Conservation (phyloP, 2,888 invertebrate species). For the Harpalus rubripes region DNA sequence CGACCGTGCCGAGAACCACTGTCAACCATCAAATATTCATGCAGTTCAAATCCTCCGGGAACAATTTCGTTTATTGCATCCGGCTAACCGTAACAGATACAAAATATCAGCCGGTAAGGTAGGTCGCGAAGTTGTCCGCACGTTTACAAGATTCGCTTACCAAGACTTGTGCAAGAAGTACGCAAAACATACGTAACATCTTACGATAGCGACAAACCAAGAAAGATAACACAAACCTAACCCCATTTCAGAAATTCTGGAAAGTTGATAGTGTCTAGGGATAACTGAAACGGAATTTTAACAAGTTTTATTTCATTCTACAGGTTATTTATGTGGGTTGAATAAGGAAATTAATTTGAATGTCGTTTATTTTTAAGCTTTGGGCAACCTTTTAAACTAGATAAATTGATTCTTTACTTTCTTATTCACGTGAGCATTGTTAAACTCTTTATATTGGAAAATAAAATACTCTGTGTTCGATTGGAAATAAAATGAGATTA, state of each 20-base stretch:
- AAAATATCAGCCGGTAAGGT: conserved; percentile 59
- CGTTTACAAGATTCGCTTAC: conserved; percentile 49
- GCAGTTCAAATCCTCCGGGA: conserved; percentile 57
- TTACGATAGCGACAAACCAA: not conserved
- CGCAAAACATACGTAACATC: conserved; percentile 4
- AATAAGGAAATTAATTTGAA: conserved; percentile 46
- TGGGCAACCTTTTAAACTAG: not conserved
- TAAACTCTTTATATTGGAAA: conserved; percentile 5
- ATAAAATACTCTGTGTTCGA: conserved; percentile 8
- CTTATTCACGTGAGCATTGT: conserved; percentile 21
- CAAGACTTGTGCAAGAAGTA: conserved; percentile 18
- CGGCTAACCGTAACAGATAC: conserved; percentile 59
- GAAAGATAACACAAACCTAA: not conserved
- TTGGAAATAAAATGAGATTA: conserved; percentile 25
- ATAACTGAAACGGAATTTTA: conserved; percentile 32
- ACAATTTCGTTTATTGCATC: conserved; percentile 63
- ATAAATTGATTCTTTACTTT: conserved; percentile 32
- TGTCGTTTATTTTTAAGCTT: conserved; percentile 32
- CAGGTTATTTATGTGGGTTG: conserved; percentile 44
- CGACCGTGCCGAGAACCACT: conserved; percentile 42
- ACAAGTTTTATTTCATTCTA: conserved; percentile 48
- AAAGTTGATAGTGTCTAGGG: conserved; percentile 35
- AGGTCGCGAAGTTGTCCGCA: conserved; percentile 56
- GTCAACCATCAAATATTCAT: conserved; percentile 60
- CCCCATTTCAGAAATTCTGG: not conserved